Evolutionary conservation across 2,113 vertebrate genomes (phyloP).

Genomic region (Trichechus manatus): DNA sequence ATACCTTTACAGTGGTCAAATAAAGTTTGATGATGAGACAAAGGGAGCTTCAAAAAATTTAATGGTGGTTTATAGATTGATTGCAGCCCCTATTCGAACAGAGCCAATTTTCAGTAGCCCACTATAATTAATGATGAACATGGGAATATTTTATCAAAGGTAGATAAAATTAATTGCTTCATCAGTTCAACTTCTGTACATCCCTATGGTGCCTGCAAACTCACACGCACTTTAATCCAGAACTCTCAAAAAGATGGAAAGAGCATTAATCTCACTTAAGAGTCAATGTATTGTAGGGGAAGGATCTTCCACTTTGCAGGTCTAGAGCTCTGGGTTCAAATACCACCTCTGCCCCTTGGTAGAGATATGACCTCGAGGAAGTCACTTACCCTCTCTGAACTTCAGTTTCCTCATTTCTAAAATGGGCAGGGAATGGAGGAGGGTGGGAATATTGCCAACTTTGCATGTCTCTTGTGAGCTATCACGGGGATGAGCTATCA

Average conservation of each 20-base stretch:
- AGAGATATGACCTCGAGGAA: neutral
- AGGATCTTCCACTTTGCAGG: neutral
- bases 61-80: constrained; percentile 51
- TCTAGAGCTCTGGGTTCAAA: constrained; percentile 47
- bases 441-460: neutral
- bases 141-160: constrained; percentile 46
- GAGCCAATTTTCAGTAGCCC: constrained; percentile 36
- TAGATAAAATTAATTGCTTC: constrained; percentile 47
- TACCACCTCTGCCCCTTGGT: constrained; percentile 6
- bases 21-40: constrained; percentile 56
- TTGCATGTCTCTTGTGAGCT: constrained; percentile 14
- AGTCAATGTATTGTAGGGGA: neutral
- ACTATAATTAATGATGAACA: constrained; percentile 17
- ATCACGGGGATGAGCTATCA: neutral
- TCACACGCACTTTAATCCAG: neutral
- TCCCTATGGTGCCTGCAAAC: neutral
- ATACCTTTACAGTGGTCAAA: neutral
- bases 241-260: constrained; percentile 50
- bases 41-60: constrained; percentile 39
- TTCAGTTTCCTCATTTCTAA: constrained; percentile 62
- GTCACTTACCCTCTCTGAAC: constrained; percentile 22
- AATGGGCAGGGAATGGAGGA: neutral
- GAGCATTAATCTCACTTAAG: constrained; percentile 2
- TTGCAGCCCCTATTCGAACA: constrained; percentile 37
- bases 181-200: constrained; percentile 5